Evolutionary conservation across 2,113 vertebrate genomes (phyloP), one percentile per base, ranked within the genome.

Genomic region (Dipodomys stephensi): DNA sequence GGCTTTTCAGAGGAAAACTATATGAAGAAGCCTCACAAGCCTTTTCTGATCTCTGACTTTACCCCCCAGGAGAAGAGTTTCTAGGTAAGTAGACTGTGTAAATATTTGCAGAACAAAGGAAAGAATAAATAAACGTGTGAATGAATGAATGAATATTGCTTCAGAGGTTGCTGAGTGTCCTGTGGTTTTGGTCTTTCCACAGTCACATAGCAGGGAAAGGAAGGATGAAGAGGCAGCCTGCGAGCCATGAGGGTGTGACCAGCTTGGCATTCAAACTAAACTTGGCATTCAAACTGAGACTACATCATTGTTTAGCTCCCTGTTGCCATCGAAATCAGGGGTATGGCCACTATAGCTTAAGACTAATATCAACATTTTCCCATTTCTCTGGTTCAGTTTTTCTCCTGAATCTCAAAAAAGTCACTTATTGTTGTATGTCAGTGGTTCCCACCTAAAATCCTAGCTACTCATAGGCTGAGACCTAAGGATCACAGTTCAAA

Each of bases 141-240:
- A 90, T 95, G 71, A 85, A 90, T 90, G 69, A 79, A 83, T 73
- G 74, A 94, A 93, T 77, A 81, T 78, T 87, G 30, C 84, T 91
- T 94, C 39, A 79, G 78, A 68, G 32, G 46, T 78, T 10, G 15
- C 53, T 67, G 60, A 94, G 44, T 83, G 64, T 71, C 68, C 88
- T 87, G 87, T 92, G 96, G 97, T 95, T 97, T 91, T 92, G 18
- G 12, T 91, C 93, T 92, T 95, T 95, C 92, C 93, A 83, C 53
- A 97, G 93, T 69, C 91, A 92, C 91, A 95, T 88, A 87, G 32
- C 39, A 28, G 28, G 25, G 71, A 84, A 80, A 87, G 44, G 44
- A 84, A 39, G 32, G n/a, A 25, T 71, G 28, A 7, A 86, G 73
- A 85, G 82, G 32, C 28, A 64, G 39, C 28, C 78, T 49, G 72